Percentiles rank a stretch among this genome's conserved stretches.
Conservation (phyloP, 2,113 vertebrate genomes). For the Hiodon tergisus region DNA sequence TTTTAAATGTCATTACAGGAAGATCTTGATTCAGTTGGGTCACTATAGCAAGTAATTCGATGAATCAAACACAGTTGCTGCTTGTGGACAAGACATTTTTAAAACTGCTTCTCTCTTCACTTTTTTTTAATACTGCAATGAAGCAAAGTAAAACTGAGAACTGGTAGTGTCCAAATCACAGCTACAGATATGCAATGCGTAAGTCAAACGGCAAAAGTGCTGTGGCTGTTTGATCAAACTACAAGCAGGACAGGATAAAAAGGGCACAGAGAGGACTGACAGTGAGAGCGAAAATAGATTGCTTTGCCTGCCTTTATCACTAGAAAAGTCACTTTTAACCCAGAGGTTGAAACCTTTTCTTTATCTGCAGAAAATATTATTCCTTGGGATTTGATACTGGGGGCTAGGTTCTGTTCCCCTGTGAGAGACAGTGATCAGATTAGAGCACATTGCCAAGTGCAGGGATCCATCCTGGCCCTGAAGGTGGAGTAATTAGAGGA, state of each 20-base stretch:
- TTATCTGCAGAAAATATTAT: constrained; percentile 57
- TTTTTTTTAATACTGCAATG: constrained; percentile 44
- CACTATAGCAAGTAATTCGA: constrained; percentile 1
- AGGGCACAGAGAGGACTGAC: constrained; percentile 21
- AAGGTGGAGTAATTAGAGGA: constrained; percentile 38
- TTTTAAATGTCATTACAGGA: constrained; percentile 1
- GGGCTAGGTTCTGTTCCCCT: constrained; percentile 41
- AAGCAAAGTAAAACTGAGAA: constrained; percentile 59
- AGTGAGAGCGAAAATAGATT: constrained; percentile 43
- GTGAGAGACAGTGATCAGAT: constrained; percentile 59
- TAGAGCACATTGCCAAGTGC: constrained; percentile 52
- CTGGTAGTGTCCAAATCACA: constrained; percentile 66
- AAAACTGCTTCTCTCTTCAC: constrained; percentile 51
- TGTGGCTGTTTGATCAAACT: constrained; percentile 57
- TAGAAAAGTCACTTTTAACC: constrained; percentile 60
- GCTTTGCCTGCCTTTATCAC: constrained; percentile 62
- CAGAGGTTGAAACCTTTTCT: constrained; percentile 70
- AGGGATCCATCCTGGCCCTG: constrained; percentile 36
- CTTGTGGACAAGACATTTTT: constrained; percentile 38
- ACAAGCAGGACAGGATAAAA: constrained; percentile 53
- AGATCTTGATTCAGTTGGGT: not conserved
- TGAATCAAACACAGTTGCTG: not conserved
- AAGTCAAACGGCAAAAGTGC: constrained; percentile 52
- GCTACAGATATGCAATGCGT: constrained; percentile 65
- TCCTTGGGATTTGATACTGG: constrained; percentile 46